Evolutionary conservation across 2,797 vertebrate species (phyloP).

Genomic region (Delichon dasypus): DNA sequence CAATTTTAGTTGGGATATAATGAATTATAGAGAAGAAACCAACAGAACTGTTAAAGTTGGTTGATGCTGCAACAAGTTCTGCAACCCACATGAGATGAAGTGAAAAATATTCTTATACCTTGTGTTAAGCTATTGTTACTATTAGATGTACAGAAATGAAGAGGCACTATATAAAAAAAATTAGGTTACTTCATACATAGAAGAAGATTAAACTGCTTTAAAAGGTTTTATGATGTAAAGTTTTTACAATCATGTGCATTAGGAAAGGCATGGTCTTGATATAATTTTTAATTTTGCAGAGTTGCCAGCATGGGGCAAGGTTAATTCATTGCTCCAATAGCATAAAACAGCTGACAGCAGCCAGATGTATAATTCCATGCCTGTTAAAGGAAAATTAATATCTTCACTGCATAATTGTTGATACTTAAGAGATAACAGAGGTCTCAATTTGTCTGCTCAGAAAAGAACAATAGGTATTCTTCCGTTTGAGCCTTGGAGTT

Average conservation of each 20-base stretch:
- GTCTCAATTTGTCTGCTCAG: not conserved
- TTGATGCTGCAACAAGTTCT: not conserved
- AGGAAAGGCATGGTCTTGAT: not conserved
- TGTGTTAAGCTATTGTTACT: not conserved
- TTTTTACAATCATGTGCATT: not conserved
- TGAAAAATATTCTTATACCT: not conserved
- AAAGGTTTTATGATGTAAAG: slow-evolving; percentile 15
- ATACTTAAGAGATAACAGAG: slow-evolving; percentile 21
- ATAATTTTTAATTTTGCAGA: slow-evolving; percentile 11
- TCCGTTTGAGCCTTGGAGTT: not conserved
- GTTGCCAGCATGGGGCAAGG: not conserved
- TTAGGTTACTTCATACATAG: not conserved
- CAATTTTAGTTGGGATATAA: not conserved
- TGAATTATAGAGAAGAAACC: not conserved
- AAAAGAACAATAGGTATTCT: slow-evolving; percentile 27
- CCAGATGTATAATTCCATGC: slow-evolving; percentile 1
- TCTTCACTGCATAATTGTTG: slow-evolving; percentile 11
- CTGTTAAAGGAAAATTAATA: slow-evolving; percentile 41
- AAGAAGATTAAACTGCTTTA: slow-evolving; percentile 10
- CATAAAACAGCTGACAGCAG: slow-evolving; percentile 12
- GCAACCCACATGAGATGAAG: not conserved
- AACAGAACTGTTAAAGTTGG: not conserved
- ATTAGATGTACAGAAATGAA: not conserved
- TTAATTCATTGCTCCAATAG: slow-evolving; percentile 24
- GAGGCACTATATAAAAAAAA: not conserved